A percentile compares a stretch with the other conserved stretches of the same genome.
Conservation (phyloP, 2,888 invertebrate genomes). For the Ischnura elegans region DNA sequence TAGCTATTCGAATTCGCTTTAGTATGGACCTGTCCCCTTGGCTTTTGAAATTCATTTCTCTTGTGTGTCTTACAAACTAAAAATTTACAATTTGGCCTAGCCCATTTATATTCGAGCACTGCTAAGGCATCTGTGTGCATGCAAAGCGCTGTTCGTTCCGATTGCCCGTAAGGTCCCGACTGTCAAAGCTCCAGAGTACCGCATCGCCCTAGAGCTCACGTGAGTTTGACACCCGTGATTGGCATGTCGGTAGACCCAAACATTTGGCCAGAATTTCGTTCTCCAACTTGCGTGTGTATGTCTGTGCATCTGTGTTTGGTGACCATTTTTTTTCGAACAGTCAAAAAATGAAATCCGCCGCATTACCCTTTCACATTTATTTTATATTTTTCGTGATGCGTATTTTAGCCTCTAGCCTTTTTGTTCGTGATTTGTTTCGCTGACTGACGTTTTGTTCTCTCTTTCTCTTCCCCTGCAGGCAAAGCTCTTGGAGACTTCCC, state of each 20-base stretch:
- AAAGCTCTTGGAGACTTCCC: constrained; percentile 94
- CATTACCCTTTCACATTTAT: background rate
- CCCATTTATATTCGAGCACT: background rate
- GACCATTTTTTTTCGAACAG: background rate
- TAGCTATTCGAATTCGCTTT: no score
- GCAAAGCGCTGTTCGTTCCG: background rate
- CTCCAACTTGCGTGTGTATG: background rate
- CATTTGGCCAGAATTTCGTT: background rate
- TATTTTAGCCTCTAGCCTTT: background rate
- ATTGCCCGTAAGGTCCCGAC: background rate
- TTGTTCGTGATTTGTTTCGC: background rate
- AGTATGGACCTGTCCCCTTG: no score
- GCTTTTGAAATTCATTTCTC: no score
- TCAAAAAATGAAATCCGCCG: background rate
- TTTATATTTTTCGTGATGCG: background rate
- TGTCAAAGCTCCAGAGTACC: background rate
- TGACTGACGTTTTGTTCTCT: constrained; percentile 69
- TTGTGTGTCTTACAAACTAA: no score
- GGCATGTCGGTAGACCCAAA: background rate
- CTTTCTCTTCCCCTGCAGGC: constrained; percentile 85
- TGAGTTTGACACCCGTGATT: constrained; percentile 8
- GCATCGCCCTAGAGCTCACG: background rate
- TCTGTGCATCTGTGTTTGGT: no score
- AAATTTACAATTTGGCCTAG: background rate
- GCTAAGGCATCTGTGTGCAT: background rate